Evolutionary conservation across 2,888 invertebrate genomes (phyloP), one percentile per base, ranked within the genome.

Genomic region (Stramonita haemastoma): DNA sequence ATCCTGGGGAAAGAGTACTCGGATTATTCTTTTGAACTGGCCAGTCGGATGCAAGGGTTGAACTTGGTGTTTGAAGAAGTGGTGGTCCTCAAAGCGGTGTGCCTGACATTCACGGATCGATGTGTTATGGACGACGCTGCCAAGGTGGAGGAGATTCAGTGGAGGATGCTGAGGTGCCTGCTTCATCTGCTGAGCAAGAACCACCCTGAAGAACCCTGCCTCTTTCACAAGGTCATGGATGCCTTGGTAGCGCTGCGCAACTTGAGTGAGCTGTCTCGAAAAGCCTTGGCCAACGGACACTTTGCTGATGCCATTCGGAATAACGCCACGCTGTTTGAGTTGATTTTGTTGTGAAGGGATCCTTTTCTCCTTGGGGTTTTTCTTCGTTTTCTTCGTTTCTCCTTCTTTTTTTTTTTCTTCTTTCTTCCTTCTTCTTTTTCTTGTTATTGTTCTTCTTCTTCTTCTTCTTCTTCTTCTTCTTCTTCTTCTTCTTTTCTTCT

Each of bases 81-180:
- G 46, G 57, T 89, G 73, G 89, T 89, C 0, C 73, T 89, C 66
- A 89, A 89, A 34, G 89, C 85, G 32, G 73, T 89, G 29, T 89
- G 89, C 32, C 57, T 89, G 73, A 89, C 89, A 0, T 89, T 89
- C 32, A 29, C 26, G n/a, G 89, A 89, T 73, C n/a, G 89, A 36
- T 85, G 89, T 32, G 56, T 19, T 1, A 32, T 89, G 85, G 85
- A 89, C 29, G 77, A 73, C 6, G 32, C 29, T 19, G 83, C 17
- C 13, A 22, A 46, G 70, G 89, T 89, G 77, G 89, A 89, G n/a
- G 89, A 89, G 70, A 85, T 89, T 57, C 89, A 89, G 85, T 84
- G 70, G 89, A 84, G n/a, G 56, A 85, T 89, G 89, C 34, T 85
- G 56, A 73, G 70, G 85, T 89, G 89, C 56, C 73, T 89, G 22